phyloP scores from a whole-genome alignment of 2,888 invertebrate genomes.

The Clanis bilineata region DNA sequence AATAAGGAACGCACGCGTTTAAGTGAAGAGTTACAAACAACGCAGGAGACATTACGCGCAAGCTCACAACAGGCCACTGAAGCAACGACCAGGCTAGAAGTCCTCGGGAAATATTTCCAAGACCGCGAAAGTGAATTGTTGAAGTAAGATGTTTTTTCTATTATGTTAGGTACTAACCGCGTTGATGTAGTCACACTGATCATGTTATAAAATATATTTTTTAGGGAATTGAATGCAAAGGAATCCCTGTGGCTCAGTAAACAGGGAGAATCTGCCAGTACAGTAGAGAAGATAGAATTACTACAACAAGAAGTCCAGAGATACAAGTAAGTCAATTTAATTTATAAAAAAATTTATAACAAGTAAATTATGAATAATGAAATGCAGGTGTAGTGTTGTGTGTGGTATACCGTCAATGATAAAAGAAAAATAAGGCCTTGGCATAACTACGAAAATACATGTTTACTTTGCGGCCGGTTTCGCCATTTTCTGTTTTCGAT shows the following conservation, averaged over 20 bases:
- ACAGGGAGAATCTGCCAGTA: conserved; percentile 90
- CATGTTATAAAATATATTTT: conserved; percentile 31
- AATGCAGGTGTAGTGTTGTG: no score
- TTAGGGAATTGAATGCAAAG: conserved; percentile 88
- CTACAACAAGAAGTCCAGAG: conserved; percentile 91
- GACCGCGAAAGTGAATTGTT: conserved; percentile 93
- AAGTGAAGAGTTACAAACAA: conserved; percentile 52
- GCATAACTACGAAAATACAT: no score
- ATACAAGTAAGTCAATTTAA: conserved; percentile 83
- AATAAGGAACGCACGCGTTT: conserved; percentile 59
- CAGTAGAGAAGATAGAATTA: conserved; percentile 89
- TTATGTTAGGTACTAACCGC: background rate
- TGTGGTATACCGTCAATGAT: no score
- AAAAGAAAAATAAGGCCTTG: no score
- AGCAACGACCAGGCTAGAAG: conserved; percentile 91
- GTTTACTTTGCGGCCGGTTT: no score
- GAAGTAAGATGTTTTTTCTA: conserved; percentile 81
- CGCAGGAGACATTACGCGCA: conserved; percentile 53
- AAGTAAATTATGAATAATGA: background rate
- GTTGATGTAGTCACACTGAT: background rate
- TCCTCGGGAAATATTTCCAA: conserved; percentile 94
- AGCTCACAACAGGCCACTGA: conserved; percentile 81
- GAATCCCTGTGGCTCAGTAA: conserved; percentile 90
- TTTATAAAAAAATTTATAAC: no score
- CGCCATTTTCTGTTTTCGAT: no score